Conservation (phyloP, 1,140 invertebrate genomes). For the Cryptotermes secundus region DNA sequence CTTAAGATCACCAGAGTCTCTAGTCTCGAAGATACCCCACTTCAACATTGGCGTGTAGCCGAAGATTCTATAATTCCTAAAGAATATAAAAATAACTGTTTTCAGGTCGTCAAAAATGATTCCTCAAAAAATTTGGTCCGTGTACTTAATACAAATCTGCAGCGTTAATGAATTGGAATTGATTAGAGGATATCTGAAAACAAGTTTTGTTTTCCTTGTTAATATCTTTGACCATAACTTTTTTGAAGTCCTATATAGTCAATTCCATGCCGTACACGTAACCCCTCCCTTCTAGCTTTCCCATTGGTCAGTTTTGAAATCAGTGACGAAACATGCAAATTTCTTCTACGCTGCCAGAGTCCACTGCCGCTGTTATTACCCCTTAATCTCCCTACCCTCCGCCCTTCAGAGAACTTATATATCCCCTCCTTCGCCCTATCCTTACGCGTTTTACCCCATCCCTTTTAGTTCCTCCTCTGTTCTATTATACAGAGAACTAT, state of each 20-base stretch:
- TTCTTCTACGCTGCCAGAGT: conserved; percentile 45
- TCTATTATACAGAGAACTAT: conserved; percentile 24
- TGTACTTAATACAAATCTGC: background rate
- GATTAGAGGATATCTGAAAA: background rate
- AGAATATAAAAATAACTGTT: background rate
- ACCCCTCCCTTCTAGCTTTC: conserved; percentile 32
- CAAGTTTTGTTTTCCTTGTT: background rate
- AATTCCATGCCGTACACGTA: conserved; percentile 22
- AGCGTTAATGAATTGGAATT: background rate
- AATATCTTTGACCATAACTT: background rate
- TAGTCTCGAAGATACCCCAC: background rate
- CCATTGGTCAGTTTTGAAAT: conserved; percentile 32
- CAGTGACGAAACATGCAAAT: conserved; percentile 55
- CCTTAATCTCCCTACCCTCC: background rate
- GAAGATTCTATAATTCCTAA: background rate
- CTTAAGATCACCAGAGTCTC: background rate
- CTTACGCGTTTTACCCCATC: conserved; percentile 22
- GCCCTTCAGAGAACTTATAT: background rate
- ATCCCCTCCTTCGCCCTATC: conserved; percentile 27
- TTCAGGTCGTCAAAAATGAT: background rate
- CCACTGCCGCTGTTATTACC: background rate
- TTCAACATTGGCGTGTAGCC: background rate
- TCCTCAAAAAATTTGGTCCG: background rate
- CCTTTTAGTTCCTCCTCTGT: conserved; percentile 14
- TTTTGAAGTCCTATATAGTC: conserved; percentile 25